Conservation (phyloP, 1,140 invertebrate genomes). For the Tetraneura akinire region DNA sequence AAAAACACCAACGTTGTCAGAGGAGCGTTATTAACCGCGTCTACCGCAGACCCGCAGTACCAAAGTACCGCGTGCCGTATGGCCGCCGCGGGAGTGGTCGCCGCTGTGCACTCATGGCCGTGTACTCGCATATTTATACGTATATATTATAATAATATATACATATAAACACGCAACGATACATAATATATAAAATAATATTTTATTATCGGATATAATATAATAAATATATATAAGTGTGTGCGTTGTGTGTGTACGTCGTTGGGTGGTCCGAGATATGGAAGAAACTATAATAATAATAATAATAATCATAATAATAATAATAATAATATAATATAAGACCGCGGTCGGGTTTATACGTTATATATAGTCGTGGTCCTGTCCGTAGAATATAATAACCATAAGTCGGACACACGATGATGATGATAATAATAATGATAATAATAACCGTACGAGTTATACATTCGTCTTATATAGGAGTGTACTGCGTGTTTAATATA, state of each 20-base stretch:
- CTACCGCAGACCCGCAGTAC: too few species aligned
- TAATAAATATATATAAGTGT: too few species aligned
- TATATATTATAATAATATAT: too few species aligned
- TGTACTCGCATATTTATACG: background rate
- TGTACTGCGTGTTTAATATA: too few species aligned
- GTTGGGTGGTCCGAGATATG: slow-evolving; percentile 44
- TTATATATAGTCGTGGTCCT: too few species aligned
- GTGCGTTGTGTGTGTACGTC: too few species aligned
- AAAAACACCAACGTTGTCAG: background rate
- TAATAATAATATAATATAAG: background rate
- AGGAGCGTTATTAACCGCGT: background rate
- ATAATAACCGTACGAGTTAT: background rate
- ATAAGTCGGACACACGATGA: slow-evolving; percentile 16
- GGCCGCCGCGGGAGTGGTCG: slow-evolving; percentile 38
- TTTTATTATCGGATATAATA: background rate
- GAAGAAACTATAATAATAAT: too few species aligned
- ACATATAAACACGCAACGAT: background rate
- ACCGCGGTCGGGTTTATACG: too few species aligned
- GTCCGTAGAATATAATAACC: too few species aligned
- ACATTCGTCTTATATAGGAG: background rate
- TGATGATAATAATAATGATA: slow-evolving; percentile 28
- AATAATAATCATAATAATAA: slow-evolving; percentile 25
- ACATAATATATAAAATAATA: background rate
- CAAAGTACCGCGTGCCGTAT: slow-evolving; percentile 38
- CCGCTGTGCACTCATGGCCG: background rate